A percentile compares a stretch with the other conserved stretches of the same genome.
Evolutionary conservation across 2,797 vertebrate species (phyloP).

Genomic region (Sciurus vulgaris): DNA sequence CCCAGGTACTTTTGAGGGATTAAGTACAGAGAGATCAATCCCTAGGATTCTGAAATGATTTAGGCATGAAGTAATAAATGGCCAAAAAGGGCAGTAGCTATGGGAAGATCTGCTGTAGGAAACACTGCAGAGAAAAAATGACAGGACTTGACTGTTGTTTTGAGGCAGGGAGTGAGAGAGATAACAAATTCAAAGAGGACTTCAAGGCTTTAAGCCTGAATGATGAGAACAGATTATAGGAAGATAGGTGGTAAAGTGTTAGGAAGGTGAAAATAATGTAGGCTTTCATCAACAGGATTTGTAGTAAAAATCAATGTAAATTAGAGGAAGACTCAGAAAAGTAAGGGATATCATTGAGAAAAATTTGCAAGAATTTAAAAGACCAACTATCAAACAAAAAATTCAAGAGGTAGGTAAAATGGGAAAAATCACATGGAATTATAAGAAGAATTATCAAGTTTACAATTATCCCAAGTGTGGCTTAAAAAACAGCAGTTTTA

Average conservation of each 20-base stretch:
- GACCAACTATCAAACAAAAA: not conserved
- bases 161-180: not conserved
- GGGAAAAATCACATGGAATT: not conserved
- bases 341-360: not conserved
- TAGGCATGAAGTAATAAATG: not conserved
- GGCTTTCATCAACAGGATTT: not conserved
- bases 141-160: not conserved
- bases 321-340: not conserved
- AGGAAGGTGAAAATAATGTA: not conserved
- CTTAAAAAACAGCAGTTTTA: not conserved
- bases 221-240: not conserved
- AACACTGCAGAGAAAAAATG: not conserved
- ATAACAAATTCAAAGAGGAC: not conserved
- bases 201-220: not conserved
- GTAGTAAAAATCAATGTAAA: not conserved
- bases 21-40: not conserved
- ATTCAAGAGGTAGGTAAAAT: not conserved
- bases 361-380: constrained; percentile 3
- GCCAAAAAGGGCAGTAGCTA: not conserved
- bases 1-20: not conserved
- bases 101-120: not conserved
- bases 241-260: not conserved
- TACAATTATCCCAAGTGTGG: not conserved
- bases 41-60: not conserved
- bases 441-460: not conserved